A percentile compares a stretch with the other conserved stretches of the same genome.
These are phyloP conservation scores for Geococcyx californianus DNA, from an alignment of 2,113 vertebrate species.

Conservation along the genomic window DNA sequence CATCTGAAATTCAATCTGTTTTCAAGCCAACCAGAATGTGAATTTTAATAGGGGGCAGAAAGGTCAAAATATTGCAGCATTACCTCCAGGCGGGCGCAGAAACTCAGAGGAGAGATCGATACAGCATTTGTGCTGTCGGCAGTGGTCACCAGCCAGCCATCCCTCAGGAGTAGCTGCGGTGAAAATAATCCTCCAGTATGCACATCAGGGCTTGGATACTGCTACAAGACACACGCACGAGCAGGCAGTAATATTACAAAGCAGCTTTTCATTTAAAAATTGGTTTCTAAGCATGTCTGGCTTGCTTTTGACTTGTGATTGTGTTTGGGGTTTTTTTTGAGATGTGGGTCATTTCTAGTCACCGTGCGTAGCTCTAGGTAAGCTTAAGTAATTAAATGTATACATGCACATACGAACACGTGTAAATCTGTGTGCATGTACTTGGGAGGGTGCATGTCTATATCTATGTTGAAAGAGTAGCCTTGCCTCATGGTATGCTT, in stretches of 20 bases:
- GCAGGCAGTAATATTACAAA: not conserved
- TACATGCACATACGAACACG: too few relatives aligned
- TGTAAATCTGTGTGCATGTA: not conserved
- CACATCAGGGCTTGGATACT: not conserved
- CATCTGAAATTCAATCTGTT: not conserved
- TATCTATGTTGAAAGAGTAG: not conserved
- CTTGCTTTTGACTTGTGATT: not conserved
- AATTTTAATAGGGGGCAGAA: not conserved
- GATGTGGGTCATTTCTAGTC: not conserved
- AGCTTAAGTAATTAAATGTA: not conserved
- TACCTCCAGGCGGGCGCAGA: not conserved
- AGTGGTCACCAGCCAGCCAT: accelerated
- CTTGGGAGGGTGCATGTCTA: not conserved
- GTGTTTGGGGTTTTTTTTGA: not conserved
- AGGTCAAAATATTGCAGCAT: not conserved
- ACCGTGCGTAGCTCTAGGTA: not conserved
- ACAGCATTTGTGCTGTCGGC: not conserved
- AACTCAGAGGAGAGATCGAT: not conserved
- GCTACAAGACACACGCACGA: not conserved
- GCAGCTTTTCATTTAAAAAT: not conserved
- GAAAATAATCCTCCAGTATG: not conserved
- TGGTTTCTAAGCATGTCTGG: not conserved
- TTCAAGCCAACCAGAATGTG: not conserved
- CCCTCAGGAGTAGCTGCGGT: not conserved
- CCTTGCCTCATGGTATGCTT: not conserved